phyloP scores from a whole-genome alignment of 2,888 invertebrate genomes.

The Amphipoea oculea region DNA sequence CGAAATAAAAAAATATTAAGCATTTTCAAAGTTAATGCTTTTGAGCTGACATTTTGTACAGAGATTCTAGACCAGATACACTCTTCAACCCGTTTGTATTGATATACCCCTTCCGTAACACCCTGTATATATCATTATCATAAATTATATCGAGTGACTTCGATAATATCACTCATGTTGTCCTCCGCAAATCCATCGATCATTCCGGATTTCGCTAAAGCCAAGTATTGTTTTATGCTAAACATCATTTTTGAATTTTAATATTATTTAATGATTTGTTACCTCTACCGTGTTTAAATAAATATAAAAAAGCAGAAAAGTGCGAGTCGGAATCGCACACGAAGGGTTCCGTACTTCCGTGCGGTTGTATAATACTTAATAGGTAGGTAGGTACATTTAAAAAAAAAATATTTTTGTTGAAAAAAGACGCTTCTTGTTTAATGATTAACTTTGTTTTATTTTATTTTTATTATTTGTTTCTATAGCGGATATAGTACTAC shows the following conservation, averaged over 20 bases:
- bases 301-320: not conserved
- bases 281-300: not conserved
- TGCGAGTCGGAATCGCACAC: no score
- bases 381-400: no score
- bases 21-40: no score
- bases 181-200: constrained; percentile 74
- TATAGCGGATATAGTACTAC: not conserved
- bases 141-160: constrained; percentile 46
- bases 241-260: constrained; percentile 62
- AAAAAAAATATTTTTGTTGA: not conserved
- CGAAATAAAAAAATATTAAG: no score
- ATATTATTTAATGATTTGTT: constrained; percentile 44
- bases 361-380: no score
- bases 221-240: constrained; percentile 79
- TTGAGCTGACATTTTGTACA: no score
- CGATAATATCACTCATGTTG: constrained; percentile 65
- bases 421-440: not conserved
- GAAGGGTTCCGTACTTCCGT: not conserved
- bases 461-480: not conserved
- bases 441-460: not conserved
- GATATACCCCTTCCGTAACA: no score
- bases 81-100: no score
- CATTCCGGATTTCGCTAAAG: constrained; percentile 74
- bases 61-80: no score
- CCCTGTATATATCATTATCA: not conserved